Base-by-base conservation (phyloP, 2,888 invertebrate species). In the Drosophila flavopinicola region DNA sequence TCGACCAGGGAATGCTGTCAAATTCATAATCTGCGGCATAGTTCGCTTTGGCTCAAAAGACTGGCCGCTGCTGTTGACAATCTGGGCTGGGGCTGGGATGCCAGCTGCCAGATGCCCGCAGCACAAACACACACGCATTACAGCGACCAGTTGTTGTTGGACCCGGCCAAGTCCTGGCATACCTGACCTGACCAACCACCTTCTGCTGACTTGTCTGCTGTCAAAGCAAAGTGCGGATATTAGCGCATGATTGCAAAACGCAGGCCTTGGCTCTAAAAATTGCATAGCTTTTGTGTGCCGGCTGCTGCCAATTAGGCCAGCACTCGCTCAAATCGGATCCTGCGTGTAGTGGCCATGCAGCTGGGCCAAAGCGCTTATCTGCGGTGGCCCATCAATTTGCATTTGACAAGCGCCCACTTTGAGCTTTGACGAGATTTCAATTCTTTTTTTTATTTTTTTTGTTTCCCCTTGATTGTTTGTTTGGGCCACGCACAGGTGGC, bases 221-320 rank as follows among this genome's bases (percentile, higher is more conserved):
- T 70, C 85, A 82, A 82, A 82, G 75, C 61, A 37, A 37, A 59
- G 29, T 38, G 30, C 49, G 45, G 51, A 86, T 88, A 86, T 86
- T 75, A 83, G 68, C 87, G 88, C 80, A 63, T 75, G 86, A 84
- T 75, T 84, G 88, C 66, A 83, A 72, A 41, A 71, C 65, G 15
- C 54, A 51, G 35, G 33, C 27, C 6, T 11, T 17, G 9, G 29
- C 42, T 30, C 59, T 57, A 30, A 56, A 68, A 63, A 60, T 49
- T 84, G 87, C 83, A 78, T 41, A 51, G 48, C 47, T 70, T 58
- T 72, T 80, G 67, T 76, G 67, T n/a, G n/a, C n/a, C 80, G 67
- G 60, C 80, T 64, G 52, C 69, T 64, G 65, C 52, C 64, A 61
- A 63, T 78, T 66, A 69, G 53, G 24, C 58, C 23, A 33, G 17